A percentile compares a stretch with the other conserved stretches of the same genome.
phyloP scores from a whole-genome alignment of 2,888 invertebrate genomes.

The Sylvicola cinctus region DNA sequence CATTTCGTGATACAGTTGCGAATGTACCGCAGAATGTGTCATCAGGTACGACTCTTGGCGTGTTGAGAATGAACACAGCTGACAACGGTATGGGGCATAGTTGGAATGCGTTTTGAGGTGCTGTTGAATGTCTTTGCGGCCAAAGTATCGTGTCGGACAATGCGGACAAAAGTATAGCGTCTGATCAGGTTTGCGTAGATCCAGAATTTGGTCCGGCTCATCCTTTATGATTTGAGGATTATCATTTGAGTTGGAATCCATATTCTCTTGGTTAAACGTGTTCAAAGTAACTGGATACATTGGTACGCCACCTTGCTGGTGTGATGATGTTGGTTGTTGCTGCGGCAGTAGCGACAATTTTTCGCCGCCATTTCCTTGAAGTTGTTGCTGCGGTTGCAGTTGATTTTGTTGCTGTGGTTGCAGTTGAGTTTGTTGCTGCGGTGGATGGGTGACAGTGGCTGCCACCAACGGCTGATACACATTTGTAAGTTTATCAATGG shows the following conservation, averaged over 20 bases:
- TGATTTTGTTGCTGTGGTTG: slow-evolving; percentile 8
- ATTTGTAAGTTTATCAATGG: slow-evolving; percentile 15
- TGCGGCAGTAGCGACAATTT: background rate
- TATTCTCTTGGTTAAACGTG: no score
- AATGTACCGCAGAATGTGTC: slow-evolving; percentile 52
- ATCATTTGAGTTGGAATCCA: slow-evolving; percentile 5
- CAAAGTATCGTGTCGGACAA: slow-evolving; percentile 68
- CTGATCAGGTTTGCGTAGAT: slow-evolving; percentile 12
- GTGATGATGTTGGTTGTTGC: slow-evolving; percentile 1
- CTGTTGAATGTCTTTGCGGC: slow-evolving; percentile 47
- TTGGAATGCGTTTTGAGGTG: slow-evolving; percentile 51
- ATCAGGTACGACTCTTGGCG: slow-evolving; percentile 44
- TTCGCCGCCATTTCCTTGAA: slow-evolving; percentile 10
- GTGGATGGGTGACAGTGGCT: background rate
- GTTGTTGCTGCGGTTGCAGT: slow-evolving; percentile 10
- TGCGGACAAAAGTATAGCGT: slow-evolving; percentile 52
- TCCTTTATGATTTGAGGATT: slow-evolving; percentile 14
- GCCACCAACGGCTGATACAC: slow-evolving; percentile 3
- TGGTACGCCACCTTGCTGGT: slow-evolving; percentile 1
- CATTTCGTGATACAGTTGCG: slow-evolving; percentile 57
- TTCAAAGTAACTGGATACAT: background rate
- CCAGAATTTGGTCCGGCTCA: slow-evolving; percentile 23
- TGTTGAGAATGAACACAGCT: slow-evolving; percentile 57
- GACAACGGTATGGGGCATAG: slow-evolving; percentile 43
- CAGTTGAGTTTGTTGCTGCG: slow-evolving; percentile 9